Evolutionary conservation across 92 coral and sea anemone species (phyloP), one percentile per base, ranked within the genome.

Genomic region (Virgularia gustaviana): DNA sequence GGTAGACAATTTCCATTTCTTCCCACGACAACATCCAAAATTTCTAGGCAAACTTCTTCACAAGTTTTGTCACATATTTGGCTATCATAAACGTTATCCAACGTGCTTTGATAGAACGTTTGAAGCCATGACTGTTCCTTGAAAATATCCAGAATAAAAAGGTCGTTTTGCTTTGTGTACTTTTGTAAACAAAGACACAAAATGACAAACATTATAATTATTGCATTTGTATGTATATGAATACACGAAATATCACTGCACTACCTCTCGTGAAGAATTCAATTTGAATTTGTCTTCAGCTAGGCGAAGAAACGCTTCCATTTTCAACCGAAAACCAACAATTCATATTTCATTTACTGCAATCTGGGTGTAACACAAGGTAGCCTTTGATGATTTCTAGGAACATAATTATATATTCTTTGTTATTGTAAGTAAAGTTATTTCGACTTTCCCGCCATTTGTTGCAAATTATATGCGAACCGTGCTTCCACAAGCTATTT

Each of bases 101-200:
- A 16, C 20, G 51, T 10, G 23, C 47, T 61, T 0, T 68, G 38
- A 33, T 47, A 68, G 19, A 68, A 32, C 9, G 31, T 49, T n/a
- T 34, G 60, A 19, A 68, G 75, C 75, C 75, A 68, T 9, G 49
- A 68, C 30, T 30, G 20, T 32, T 68, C 61, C 61, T 49, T 16
- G 4, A 68, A 49, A 2, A 16, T 9, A n/a, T 10, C 36, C 0
- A 36, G 22, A 5, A 47, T 47, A 15, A 15, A 47, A 47, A 47
- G 6, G 28, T 52, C 22, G n/a, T n/a, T n/a, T n/a, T n/a, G 55
- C 2, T 4, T 4, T 16, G 16, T 47, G 16, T 47, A 10, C 16
- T 16, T 47, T 47, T 3, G 22, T 16, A 10, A 47, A 3, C 4
- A 13, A 4, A 47, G 16, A 4, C 11, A 4, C 16, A 47, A 3